phyloP scores from a whole-genome alignment of 2,797 vertebrate genomes.

The Loriculus beryllinus region DNA sequence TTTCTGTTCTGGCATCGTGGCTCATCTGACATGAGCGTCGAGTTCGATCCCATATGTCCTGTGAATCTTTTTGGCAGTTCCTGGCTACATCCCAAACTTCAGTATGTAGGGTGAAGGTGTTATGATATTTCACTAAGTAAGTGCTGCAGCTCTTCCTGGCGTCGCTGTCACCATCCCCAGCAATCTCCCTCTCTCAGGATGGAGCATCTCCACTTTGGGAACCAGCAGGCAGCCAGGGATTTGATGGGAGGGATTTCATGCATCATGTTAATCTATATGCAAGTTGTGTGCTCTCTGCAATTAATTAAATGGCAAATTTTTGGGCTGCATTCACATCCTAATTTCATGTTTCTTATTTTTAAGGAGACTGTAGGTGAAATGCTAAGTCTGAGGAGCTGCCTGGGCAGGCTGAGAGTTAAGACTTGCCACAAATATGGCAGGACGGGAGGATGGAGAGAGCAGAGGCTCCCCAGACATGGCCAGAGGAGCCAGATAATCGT shows the following conservation, averaged over 20 bases:
- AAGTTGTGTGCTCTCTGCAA: background rate
- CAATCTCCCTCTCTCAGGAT: background rate
- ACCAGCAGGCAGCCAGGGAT: background rate
- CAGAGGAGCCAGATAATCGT: background rate
- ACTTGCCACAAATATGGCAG: background rate
- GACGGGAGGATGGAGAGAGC: background rate
- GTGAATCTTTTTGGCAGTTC: constrained; percentile 63
- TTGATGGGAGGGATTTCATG: background rate
- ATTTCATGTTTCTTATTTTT: background rate
- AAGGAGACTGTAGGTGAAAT: background rate
- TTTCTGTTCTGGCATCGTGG: constrained; percentile 49
- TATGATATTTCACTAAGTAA: constrained; percentile 32
- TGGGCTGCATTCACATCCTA: background rate
- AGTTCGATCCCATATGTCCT: constrained; percentile 61
- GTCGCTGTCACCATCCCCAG: background rate
- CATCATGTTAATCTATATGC: background rate
- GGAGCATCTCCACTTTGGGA: background rate
- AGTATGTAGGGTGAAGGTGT: constrained; percentile 63
- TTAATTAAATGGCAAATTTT: background rate
- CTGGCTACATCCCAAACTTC: constrained; percentile 57
- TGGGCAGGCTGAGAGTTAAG: background rate
- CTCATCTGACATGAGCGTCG: constrained; percentile 48
- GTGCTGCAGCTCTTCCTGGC: background rate
- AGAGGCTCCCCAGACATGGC: background rate
- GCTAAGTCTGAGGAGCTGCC: background rate